Evolutionary conservation across 2,888 invertebrate genomes (phyloP), one percentile per base, ranked within the genome.

Genomic region (Eurytoma adleriae): DNA sequence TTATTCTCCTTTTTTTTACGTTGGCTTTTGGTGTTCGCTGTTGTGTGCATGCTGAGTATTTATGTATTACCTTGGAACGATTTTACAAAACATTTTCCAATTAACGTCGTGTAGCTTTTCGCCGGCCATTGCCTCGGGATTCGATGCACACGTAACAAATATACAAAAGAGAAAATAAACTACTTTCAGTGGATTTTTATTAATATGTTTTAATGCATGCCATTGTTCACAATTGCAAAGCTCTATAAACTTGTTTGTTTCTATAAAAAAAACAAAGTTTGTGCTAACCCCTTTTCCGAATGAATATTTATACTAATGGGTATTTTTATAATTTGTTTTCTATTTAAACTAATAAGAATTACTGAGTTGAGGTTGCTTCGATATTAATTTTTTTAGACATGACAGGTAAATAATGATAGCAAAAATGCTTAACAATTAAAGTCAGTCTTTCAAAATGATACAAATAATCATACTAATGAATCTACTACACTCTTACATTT

Each of bases 21-120:
- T 81, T 86, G 79, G 84, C 87, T 87, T 88, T 88, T 81, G 81
- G 85, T 87, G 88, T 88, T 89, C 81, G 84, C 85, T 88, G 86
- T 87, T 87, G 87, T 87, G 82, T 87, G 89, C 87, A 87, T 87
- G 87, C 83, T 85, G 82, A 82, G 20, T 78, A 72, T 76, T 69
- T 52, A 69, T 79, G 78, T 78, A 61, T 70, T 78, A 61, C 61
- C 40, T 71, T 76, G 61, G 62, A 59, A 56, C 59, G 20, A 61
- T 78, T 59, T 73, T 74, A 61, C 30, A 30, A 18, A 62, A 64
- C 48, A 57, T 69, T 62, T 74, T n/a, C 16, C 69, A 62, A 57
- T 69, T 69, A 64, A 62, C 56, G 18, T 66, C 30, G 27, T 57
- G 61, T 50, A 64, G 24, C 5, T 64, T 67, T 67, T 78, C 59